Conservation (phyloP, 2,797 vertebrate species). For the Ispidina picta region DNA sequence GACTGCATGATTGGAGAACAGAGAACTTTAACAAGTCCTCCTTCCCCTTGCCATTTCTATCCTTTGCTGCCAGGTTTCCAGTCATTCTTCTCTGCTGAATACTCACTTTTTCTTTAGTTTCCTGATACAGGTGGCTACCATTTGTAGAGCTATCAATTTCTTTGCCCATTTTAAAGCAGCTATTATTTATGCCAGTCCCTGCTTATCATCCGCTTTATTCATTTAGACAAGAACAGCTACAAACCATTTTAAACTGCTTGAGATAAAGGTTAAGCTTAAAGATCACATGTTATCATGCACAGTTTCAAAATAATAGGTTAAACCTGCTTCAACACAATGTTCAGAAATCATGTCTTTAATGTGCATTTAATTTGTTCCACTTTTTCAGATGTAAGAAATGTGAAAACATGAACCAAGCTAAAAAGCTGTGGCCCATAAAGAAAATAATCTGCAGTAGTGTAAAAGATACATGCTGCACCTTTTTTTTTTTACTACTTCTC, state of each 20-base stretch:
- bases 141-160: slow-evolving; percentile 79
- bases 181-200: slow-evolving; percentile 78
- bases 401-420: slow-evolving; percentile 38
- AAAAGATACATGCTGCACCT: slow-evolving; percentile 11
- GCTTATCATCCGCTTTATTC: slow-evolving; percentile 79
- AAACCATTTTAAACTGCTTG: slow-evolving; percentile 79
- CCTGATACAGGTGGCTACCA: slow-evolving; percentile 79
- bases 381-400: slow-evolving; percentile 70
- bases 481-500: neutral
- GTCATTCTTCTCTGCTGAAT: slow-evolving; percentile 54
- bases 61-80: slow-evolving; percentile 59
- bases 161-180: slow-evolving; percentile 72
- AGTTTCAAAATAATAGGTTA: slow-evolving; percentile 75
- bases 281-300: slow-evolving; percentile 74
- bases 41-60: slow-evolving; percentile 43
- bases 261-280: slow-evolving; percentile 78
- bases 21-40: slow-evolving; percentile 40
- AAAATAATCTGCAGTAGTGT: neutral
- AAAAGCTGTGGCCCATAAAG: slow-evolving; percentile 30
- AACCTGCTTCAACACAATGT: slow-evolving; percentile 68
- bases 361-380: slow-evolving; percentile 73
- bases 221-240: slow-evolving; percentile 78
- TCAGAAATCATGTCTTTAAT: slow-evolving; percentile 63
- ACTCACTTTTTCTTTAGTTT: slow-evolving; percentile 67
- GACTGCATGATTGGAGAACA: slow-evolving; percentile 36